Evolutionary conservation across 2,797 vertebrate genomes (phyloP).

Genomic region (Pseudopleuronectes americanus): DNA sequence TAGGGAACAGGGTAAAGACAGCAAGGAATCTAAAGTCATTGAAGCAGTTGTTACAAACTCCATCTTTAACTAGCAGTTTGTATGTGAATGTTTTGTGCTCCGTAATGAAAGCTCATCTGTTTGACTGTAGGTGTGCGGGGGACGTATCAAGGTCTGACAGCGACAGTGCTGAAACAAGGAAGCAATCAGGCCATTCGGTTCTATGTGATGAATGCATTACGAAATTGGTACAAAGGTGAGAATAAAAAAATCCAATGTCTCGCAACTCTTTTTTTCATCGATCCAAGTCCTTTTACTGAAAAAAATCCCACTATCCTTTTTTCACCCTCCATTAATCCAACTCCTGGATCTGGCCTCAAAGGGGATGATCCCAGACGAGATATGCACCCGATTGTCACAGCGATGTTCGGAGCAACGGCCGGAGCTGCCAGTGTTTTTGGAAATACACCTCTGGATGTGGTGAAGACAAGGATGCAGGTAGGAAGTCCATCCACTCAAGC

Average conservation of each 20-base stretch:
- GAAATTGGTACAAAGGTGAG: constrained; percentile 90
- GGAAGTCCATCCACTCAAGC: constrained; percentile 3
- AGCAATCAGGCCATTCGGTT: constrained; percentile 89
- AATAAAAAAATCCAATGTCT: not conserved
- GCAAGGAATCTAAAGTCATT: not conserved
- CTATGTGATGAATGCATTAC: constrained; percentile 87
- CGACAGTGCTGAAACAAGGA: constrained; percentile 87
- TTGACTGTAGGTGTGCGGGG: constrained; percentile 82
- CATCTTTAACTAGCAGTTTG: not conserved
- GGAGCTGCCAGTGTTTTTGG: constrained; percentile 89
- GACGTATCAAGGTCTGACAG: constrained; percentile 87
- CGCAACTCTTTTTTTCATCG: too few relatives aligned
- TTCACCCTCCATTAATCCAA: not conserved
- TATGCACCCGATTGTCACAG: constrained; percentile 87
- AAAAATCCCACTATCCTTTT: not conserved
- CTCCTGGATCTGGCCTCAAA: constrained; percentile 43
- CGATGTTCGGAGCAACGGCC: constrained; percentile 85
- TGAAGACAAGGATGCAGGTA: constrained; percentile 92
- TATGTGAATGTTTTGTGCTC: not conserved
- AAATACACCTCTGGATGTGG: constrained; percentile 88
- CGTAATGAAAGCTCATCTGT: not conserved
- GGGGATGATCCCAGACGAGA: constrained; percentile 83
- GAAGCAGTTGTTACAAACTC: not conserved
- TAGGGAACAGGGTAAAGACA: constrained; percentile 83
- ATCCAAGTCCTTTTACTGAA: not conserved